Percentiles rank a stretch among this genome's conserved stretches.
Evolutionary conservation across 2,113 vertebrate species (phyloP).

Genomic region (Chloropsis cyanopogon): DNA sequence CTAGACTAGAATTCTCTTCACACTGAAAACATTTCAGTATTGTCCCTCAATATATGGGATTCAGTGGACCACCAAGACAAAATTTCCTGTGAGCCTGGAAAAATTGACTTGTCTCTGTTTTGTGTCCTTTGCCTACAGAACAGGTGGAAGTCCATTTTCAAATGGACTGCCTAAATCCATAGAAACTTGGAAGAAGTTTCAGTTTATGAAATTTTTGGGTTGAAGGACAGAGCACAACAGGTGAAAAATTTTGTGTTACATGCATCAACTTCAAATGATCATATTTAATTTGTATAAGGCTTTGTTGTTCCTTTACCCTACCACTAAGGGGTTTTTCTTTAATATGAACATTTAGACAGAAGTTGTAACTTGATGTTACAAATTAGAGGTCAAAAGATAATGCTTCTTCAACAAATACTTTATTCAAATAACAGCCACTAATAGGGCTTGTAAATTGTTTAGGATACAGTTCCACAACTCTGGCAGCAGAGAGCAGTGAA

Average conservation of each 20-base stretch:
- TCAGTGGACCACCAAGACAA: conserved; percentile 15
- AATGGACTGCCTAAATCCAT: neutral
- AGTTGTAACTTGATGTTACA: neutral
- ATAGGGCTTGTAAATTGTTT: neutral
- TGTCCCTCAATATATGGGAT: neutral
- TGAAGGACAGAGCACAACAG: neutral
- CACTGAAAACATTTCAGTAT: neutral
- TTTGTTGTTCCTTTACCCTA: neutral
- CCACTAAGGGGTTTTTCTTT: neutral
- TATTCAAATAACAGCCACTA: neutral
- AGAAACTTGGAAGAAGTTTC: neutral
- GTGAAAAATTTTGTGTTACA: neutral
- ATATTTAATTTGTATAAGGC: neutral
- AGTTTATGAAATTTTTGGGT: neutral
- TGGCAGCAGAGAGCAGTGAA: neutral
- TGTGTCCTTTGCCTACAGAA: neutral
- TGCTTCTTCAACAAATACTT: neutral
- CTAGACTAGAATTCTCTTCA: neutral
- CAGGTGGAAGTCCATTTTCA: neutral
- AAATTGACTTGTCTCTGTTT: neutral
- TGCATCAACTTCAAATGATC: neutral
- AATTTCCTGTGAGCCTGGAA: neutral
- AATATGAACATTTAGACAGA: neutral
- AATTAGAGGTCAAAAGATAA: neutral
- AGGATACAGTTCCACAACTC: neutral